Percentiles rank a stretch among this genome's conserved stretches.
Conservation (phyloP, 1,140 invertebrate genomes). For the Daktulosphaira vitifoliae region DNA sequence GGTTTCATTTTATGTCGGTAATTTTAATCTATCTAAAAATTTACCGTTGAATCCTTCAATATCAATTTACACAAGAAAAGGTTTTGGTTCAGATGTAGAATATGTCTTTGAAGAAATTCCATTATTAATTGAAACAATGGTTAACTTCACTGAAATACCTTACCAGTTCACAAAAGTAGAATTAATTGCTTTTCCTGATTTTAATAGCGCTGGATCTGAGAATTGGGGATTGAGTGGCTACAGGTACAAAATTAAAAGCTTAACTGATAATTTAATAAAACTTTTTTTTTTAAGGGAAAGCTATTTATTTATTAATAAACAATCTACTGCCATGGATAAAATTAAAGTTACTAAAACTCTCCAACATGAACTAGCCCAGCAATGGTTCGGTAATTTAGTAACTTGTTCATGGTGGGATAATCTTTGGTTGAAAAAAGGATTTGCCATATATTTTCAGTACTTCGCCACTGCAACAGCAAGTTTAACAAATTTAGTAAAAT, state of each 20-base stretch:
- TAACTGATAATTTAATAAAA: not conserved
- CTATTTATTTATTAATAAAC: conserved; percentile 1
- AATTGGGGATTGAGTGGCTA: conserved; percentile 64
- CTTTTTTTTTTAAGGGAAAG: conserved; percentile 4
- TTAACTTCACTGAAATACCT: conserved; percentile 34
- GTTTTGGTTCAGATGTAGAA: conserved; percentile 47
- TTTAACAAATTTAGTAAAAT: too few relatives aligned
- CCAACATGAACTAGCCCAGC: conserved; percentile 49
- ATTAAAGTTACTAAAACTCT: conserved; percentile 45
- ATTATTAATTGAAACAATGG: conserved; percentile 40
- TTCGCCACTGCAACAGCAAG: conserved; percentile 36
- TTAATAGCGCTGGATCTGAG: conserved; percentile 74
- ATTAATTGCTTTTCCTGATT: conserved; percentile 63
- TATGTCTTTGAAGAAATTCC: conserved; percentile 44
- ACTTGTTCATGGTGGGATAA: conserved; percentile 45
- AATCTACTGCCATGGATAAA: conserved; percentile 4
- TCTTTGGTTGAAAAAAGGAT: conserved; percentile 52
- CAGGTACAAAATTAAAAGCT: conserved; percentile 40
- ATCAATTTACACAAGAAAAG: conserved; percentile 59
- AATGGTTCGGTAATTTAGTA: conserved; percentile 48
- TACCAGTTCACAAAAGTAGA: conserved; percentile 47
- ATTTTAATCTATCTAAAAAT: conserved; percentile 47
- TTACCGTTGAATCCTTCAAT: conserved; percentile 52
- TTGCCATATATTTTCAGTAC: conserved; percentile 46
- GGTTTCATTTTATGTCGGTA: conserved; percentile 59